phyloP scores from a whole-genome alignment of 2,888 invertebrate genomes.

The Tupiocoris notatus region DNA sequence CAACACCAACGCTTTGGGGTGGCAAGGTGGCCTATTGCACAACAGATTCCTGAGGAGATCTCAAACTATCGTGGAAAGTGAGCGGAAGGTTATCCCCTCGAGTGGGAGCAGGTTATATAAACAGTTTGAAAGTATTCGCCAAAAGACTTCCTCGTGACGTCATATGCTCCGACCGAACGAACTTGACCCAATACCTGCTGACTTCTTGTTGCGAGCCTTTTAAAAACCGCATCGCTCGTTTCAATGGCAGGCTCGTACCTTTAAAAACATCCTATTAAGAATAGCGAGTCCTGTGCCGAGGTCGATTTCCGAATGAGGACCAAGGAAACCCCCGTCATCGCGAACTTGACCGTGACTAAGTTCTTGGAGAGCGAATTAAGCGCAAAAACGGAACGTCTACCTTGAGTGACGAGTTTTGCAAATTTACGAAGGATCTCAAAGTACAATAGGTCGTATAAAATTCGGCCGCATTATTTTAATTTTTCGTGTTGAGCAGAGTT shows the following conservation, averaged over 20 bases:
- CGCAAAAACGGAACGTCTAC: too few relatives aligned
- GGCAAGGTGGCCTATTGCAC: too few relatives aligned
- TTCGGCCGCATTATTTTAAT: too few relatives aligned
- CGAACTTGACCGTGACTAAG: neutral
- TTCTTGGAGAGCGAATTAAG: neutral
- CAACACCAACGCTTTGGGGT: too few relatives aligned
- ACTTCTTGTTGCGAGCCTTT: slow-evolving; percentile 9
- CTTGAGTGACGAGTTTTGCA: too few relatives aligned
- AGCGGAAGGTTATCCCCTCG: slow-evolving; percentile 23
- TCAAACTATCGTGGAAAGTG: slow-evolving; percentile 31
- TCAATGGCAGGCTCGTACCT: slow-evolving; percentile 1
- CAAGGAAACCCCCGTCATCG: slow-evolving; percentile 12
- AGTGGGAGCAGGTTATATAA: slow-evolving; percentile 29
- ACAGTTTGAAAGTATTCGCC: slow-evolving; percentile 23
- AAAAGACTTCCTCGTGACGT: too few relatives aligned
- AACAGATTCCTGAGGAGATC: too few relatives aligned
- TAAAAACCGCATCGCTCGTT: neutral
- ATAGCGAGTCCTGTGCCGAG: slow-evolving; percentile 13
- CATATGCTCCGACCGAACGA: slow-evolving; percentile 17
- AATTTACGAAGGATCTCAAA: too few relatives aligned
- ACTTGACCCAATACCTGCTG: slow-evolving; percentile 24
- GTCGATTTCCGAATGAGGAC: slow-evolving; percentile 14
- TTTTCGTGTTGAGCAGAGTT: too few relatives aligned
- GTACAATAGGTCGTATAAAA: too few relatives aligned
- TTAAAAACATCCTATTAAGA: neutral